These are phyloP conservation scores for Bemisia tabaci DNA, from an alignment of 1,140 invertebrate species.

Conservation along the genomic window DNA sequence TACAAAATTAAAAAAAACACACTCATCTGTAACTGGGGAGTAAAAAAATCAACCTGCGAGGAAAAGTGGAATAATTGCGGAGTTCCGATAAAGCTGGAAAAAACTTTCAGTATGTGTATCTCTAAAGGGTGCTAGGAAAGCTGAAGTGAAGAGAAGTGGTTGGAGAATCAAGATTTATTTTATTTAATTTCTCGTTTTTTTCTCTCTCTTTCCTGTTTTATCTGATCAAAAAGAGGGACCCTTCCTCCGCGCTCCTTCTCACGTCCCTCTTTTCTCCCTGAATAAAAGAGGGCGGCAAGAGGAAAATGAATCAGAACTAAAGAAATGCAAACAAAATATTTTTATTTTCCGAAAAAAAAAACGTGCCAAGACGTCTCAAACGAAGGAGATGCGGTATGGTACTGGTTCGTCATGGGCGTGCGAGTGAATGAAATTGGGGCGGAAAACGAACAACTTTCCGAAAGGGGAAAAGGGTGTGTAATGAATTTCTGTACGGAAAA, in stretches of 20 bases:
- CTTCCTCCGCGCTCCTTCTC: neutral
- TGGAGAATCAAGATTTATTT: neutral
- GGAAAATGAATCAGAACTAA: neutral
- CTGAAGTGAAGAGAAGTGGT: neutral
- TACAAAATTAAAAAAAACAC: too few species aligned
- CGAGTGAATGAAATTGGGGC: neutral
- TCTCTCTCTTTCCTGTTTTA: neutral
- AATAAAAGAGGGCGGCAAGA: neutral
- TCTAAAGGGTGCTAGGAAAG: too few species aligned
- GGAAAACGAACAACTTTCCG: too few species aligned
- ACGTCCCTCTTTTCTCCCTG: neutral
- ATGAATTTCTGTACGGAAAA: neutral
- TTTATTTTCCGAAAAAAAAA: neutral
- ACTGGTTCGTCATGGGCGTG: too few species aligned
- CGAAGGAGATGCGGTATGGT: too few species aligned
- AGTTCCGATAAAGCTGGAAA: too few species aligned
- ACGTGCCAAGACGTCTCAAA: neutral
- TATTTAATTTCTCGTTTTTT: neutral
- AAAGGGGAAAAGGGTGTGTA: neutral
- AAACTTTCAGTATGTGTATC: too few species aligned
- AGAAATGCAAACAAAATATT: neutral
- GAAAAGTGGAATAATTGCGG: too few species aligned
- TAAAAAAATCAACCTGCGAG: too few species aligned
- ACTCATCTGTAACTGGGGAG: too few species aligned
- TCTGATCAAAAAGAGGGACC: neutral